Conservation (phyloP, 1,140 invertebrate genomes). For the Himalopsyche phryganea region DNA sequence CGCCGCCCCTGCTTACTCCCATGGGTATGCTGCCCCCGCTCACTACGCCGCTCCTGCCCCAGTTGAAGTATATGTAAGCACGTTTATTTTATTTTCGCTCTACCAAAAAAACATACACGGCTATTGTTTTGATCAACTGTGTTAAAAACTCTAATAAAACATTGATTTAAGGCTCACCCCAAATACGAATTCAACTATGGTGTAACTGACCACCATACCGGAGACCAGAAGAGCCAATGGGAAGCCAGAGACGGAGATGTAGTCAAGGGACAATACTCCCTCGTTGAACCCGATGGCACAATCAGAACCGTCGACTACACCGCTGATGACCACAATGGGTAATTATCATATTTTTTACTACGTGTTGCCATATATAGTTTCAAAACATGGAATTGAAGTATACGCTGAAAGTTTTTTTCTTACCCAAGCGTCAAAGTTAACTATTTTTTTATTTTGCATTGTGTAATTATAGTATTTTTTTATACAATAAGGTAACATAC, state of each 20-base stretch:
- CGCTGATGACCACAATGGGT: slow-evolving; percentile 53
- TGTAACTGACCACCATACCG: slow-evolving; percentile 50
- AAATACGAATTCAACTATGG: slow-evolving; percentile 54
- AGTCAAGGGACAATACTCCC: slow-evolving; percentile 56
- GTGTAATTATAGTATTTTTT: no score
- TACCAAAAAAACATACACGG: no score
- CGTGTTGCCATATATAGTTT: no score
- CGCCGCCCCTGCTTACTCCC: slow-evolving; percentile 22
- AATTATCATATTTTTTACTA: no score
- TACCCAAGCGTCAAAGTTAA: no score
- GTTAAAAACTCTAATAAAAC: no score
- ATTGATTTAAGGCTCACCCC: slow-evolving; percentile 51
- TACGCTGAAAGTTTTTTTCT: no score
- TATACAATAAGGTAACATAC: no score
- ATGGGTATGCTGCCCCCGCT: slow-evolving; percentile 13
- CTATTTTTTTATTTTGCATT: no score
- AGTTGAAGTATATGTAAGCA: slow-evolving; percentile 32
- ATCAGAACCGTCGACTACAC: slow-evolving; percentile 54
- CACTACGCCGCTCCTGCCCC: slow-evolving; percentile 24
- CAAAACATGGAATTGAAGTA: no score
- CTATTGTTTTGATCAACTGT: no score
- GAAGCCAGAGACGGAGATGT: slow-evolving; percentile 52
- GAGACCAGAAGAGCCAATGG: slow-evolving; percentile 53
- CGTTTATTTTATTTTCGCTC: background rate
- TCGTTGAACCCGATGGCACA: slow-evolving; percentile 55